Base-by-base conservation (phyloP, 2,797 vertebrate genomes). In the Gallinago stenura region DNA sequence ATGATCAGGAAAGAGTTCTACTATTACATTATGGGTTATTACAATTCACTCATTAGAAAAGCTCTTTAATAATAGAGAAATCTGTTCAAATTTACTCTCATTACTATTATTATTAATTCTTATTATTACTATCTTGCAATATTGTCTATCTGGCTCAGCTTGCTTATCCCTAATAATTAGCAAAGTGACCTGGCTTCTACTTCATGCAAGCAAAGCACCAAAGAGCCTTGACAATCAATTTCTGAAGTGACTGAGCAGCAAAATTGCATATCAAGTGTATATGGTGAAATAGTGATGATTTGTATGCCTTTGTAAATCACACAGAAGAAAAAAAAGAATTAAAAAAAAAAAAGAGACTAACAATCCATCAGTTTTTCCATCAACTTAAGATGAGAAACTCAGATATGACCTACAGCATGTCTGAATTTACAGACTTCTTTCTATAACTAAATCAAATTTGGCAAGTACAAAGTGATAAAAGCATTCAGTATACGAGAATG, bases 271-370 rank as follows among this genome's bases (percentile, higher is more conserved):
- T n/a, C n/a, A 83, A 93, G 61, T 1, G 0, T 51, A 41, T 75
- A 30, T 33, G 33, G 14, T 69, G 53, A 88, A 87, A 78, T 31
- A 18, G 12, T n/a, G 26, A 54, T 57, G 41, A 77, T 89, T 89
- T 94, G 78, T 50, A 61, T 31, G 61, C 13, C 31, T 89, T 71
- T 81, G 16, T 62, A 92, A 90, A 86, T 92, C 61, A 94, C 24
- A 57, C 2, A 66, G 56, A n/a, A 16, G 35, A 61, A 30, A 28
- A 61, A 30, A 57, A 53, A 24, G 2, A 6, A 8, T n/a, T 9
- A 9, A 12, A 30, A 5, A 18, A n/a, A 11, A 11, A 48, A 41
- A 57, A 71, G 22, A 46, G 2, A 53, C 22, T 60, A 75, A 19
- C 11, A 76, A 24, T 43, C 6, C 31, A 50, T 71, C 60, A 75